These are phyloP conservation scores for Patella caerulea DNA, from an alignment of 2,888 invertebrate species.

Conservation along the genomic window DNA sequence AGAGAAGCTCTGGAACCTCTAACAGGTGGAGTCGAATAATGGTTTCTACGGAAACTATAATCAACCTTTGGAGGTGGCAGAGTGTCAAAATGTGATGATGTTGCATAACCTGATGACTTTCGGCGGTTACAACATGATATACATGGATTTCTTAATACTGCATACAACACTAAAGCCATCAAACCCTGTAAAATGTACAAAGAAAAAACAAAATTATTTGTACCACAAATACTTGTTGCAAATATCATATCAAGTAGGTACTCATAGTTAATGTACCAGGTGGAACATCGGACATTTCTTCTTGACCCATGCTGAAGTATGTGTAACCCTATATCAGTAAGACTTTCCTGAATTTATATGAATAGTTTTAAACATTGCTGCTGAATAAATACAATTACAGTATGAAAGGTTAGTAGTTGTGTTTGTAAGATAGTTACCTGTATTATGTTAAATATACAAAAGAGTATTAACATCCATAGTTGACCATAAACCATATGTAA, in stretches of 20 bases:
- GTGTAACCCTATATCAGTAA: too few relatives aligned
- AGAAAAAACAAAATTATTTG: background rate
- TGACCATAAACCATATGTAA: constrained; percentile 68
- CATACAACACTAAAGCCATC: constrained; percentile 58
- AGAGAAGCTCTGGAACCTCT: constrained; percentile 62
- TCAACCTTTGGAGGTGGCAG: constrained; percentile 33
- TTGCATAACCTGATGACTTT: constrained; percentile 52
- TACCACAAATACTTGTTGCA: background rate
- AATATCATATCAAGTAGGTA: background rate
- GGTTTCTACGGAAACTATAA: constrained; percentile 38
- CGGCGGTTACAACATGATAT: constrained; percentile 53
- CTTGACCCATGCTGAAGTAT: too few relatives aligned
- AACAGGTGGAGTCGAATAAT: constrained; percentile 48
- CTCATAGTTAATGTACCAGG: too few relatives aligned
- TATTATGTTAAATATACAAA: constrained; percentile 63
- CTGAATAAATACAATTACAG: too few relatives aligned
- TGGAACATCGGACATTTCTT: too few relatives aligned
- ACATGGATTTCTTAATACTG: constrained; percentile 60
- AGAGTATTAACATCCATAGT: constrained; percentile 67
- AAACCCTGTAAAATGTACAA: constrained; percentile 52
- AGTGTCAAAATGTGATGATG: constrained; percentile 36
- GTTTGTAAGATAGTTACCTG: constrained; percentile 44
- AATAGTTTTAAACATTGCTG: too few relatives aligned
- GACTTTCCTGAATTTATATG: too few relatives aligned
- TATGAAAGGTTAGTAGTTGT: too few relatives aligned